Evolutionary conservation across 2,888 invertebrate genomes (phyloP), one percentile per base, ranked within the genome.

Genomic region (Sycophila texana): DNA sequence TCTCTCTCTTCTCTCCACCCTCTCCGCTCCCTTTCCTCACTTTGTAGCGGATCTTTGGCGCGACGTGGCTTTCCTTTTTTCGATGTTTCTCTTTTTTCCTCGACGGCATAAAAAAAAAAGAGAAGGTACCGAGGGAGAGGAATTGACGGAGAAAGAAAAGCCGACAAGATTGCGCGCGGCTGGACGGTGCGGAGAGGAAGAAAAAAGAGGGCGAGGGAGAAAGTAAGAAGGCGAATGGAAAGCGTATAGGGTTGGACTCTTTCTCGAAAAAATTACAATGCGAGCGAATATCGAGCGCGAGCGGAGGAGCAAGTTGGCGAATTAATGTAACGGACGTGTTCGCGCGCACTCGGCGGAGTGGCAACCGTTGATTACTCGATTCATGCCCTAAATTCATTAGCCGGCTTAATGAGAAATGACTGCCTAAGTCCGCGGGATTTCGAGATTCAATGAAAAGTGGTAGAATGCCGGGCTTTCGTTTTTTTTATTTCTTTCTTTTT

Each of bases 361-460:
- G 53, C 53, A 75, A 67, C 72, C 71, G 61, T 72, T 74, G 77
- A 77, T 80, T 74, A 74, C 53, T 58, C 57, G 73, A 80, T 80
- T 76, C 71, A 70, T 70, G 30, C 22, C 51, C 53, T 65, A 76
- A 77, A 76, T 80, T 80, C 73, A 76, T 80, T 80, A 70, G 30
- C 20, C 4, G 10, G 47, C 7, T n/a, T 74, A 79, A 70, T 65
- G 51, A 70, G 58, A 63, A 63, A 61, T 26, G 60, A 67, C 18
- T 39, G 49, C 16, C 20, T 49, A 53, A 68, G 55, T 57, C 70
- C 14, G 4, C 51, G n/a, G 60, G 47, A 63, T 79, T 65, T 57
- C 10, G 16, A 20, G 71, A 78, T 68, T 74, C 74, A 49, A 67
- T 73, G 47, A 20, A 73, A 60, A 26, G 39, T 39, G 18, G n/a